phyloP scores from a whole-genome alignment of 1,140 invertebrate genomes.

The Macrotrachela quadricornifera region DNA sequence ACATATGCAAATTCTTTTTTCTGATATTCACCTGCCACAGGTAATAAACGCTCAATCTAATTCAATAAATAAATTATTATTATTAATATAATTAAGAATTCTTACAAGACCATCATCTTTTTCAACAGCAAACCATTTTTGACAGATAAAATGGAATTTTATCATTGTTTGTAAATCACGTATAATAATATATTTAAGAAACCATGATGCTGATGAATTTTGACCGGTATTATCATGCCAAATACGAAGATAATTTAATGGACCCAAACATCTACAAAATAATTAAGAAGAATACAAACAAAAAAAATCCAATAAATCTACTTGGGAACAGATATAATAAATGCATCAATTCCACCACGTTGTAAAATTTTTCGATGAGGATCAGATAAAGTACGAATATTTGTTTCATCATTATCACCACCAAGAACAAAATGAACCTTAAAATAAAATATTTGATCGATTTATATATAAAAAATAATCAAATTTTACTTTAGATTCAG shows the following conservation, averaged over 20 bases:
- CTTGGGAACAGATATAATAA: constrained; percentile 20
- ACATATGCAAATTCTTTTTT: constrained; percentile 33
- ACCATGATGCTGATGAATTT: constrained; percentile 35
- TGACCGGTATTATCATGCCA: constrained; percentile 39
- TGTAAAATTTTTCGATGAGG: constrained; percentile 20
- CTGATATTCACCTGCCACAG: constrained; percentile 32
- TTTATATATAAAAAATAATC: too few species aligned
- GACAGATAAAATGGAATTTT: constrained; percentile 33
- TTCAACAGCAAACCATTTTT: constrained; percentile 37
- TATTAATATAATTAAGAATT: too few species aligned
- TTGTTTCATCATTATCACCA: constrained; percentile 35
- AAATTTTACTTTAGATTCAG: too few species aligned
- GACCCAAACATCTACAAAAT: constrained; percentile 30
- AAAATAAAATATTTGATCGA: constrained; percentile 27
- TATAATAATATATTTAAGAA: constrained; percentile 31
- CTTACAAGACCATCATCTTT: constrained; percentile 32
- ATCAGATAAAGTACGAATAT: constrained; percentile 28
- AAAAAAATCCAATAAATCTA: constrained; percentile 3
- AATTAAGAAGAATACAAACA: constrained; percentile 34
- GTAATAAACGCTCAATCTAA: constrained; percentile 36
- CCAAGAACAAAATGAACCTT: constrained; percentile 29
- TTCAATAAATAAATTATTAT: background rate
- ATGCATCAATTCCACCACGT: too few species aligned
- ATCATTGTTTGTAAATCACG: constrained; percentile 34
- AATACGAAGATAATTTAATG: constrained; percentile 32